Base-by-base conservation (phyloP, 2,888 invertebrate genomes). In the Hypena proboscidalis region DNA sequence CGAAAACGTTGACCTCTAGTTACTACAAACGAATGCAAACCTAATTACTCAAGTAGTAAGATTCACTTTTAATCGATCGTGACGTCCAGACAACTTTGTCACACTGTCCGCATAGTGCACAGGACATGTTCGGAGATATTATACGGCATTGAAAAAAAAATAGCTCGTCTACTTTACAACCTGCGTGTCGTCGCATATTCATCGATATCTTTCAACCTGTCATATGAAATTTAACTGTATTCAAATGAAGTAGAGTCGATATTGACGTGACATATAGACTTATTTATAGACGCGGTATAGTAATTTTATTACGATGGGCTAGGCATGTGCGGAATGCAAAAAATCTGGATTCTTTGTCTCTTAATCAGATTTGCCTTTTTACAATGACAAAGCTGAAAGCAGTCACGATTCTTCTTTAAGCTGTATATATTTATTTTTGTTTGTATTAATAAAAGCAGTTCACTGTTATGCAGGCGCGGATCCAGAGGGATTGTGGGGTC, bases 251-350 rank as follows among this genome's bases (percentile, higher is more conserved):
- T 47, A 63, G 51, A 58, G 53, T 51, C 44, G 41, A 49, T 41
- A 43, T 47, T 60, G 39, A 53, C 32, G 29, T 39, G 43, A 14
- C 15, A 25, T 23, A 15, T 38, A 45, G 42, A 47, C 25, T 27
- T 43, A 51, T 62, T 64, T 55, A 46, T 55, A 56, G 62, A 61
- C 59, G 51, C 46, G 57, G 4, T 54, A 64, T 72, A 81, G 77
- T 79, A 78, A 81, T 82, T 82, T 82, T 85, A 83, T 83, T 80
- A 77, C 72, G 70, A 69, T 58, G 60, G 61, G 5, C 54, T 63
- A 63, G 58, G 50, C 63, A 39, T 53, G 63, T 42, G 43, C 31
- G 42, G 46, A 39, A 59, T 62, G 52, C 38, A 19, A 57, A 45
- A 51, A 45, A 59, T 50, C 36, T 45, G 15, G 33, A 37, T 19